Evolutionary conservation across 2,113 vertebrate genomes (phyloP).

Genomic region (Hippoglossus stenolepis): DNA sequence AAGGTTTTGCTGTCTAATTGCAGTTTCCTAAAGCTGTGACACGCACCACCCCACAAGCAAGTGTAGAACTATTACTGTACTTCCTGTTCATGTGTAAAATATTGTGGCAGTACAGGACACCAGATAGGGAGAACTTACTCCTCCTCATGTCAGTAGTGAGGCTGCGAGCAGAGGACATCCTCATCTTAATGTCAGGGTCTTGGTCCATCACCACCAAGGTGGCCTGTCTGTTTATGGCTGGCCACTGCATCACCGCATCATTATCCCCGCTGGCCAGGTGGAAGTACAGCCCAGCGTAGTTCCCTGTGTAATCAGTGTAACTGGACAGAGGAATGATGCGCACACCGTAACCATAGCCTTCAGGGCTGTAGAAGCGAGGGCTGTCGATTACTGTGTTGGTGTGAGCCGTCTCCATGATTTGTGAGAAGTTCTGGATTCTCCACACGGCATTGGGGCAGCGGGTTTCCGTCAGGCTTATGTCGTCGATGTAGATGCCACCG

Average conservation of each 20-base stretch:
- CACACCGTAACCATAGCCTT: conserved; percentile 88
- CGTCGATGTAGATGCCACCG: conserved; percentile 89
- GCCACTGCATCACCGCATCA: conserved; percentile 89
- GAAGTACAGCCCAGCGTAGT: conserved; percentile 83
- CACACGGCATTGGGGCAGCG: conserved; percentile 88
- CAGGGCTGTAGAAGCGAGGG: conserved; percentile 88
- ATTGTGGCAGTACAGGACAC: background rate
- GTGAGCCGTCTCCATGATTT: conserved; percentile 70
- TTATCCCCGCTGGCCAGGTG: conserved; percentile 90
- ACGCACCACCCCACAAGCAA: background rate
- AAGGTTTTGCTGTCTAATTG: no score
- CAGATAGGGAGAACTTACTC: conserved; percentile 47
- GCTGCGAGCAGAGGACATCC: conserved; percentile 89
- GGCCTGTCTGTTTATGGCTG: conserved; percentile 87
- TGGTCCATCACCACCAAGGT: conserved; percentile 89
- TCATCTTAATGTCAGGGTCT: conserved; percentile 82
- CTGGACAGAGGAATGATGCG: conserved; percentile 73
- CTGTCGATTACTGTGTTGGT: conserved; percentile 68
- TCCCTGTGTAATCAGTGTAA: conserved; percentile 66
- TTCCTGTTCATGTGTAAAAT: background rate
- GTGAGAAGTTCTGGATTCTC: conserved; percentile 86
- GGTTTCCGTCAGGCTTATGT: conserved; percentile 87
- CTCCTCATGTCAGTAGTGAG: conserved; percentile 84
- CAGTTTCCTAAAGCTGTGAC: no score
- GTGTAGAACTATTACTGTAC: background rate